Evolutionary conservation across 2,888 invertebrate genomes (phyloP).

Genomic region (Cyclophora punctaria): DNA sequence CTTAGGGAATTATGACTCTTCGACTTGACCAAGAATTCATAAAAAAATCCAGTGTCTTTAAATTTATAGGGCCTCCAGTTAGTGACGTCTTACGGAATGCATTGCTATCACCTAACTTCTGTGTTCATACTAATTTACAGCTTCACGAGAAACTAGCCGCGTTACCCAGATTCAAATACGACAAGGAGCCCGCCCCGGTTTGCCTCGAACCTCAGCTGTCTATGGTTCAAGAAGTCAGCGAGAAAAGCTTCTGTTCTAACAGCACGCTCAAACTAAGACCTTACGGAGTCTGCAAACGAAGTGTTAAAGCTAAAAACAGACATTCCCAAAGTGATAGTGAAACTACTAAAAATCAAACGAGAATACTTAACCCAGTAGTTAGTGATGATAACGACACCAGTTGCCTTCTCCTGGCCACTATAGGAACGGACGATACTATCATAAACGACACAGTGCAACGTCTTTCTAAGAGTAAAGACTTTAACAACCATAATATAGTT

Average conservation of each 20-base stretch:
- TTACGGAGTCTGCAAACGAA: constrained; percentile 29
- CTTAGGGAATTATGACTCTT: no score
- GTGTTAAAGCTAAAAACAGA: constrained; percentile 5
- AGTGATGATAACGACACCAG: constrained; percentile 30
- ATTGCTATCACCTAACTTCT: no score
- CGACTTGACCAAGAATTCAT: no score
- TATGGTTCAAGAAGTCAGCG: constrained; percentile 41
- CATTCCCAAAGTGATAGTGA: constrained; percentile 32
- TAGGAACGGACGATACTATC: constrained; percentile 41
- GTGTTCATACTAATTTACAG: constrained; percentile 30
- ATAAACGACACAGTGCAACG: constrained; percentile 44
- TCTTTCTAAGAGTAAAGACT: constrained; percentile 34
- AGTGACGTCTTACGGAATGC: no score
- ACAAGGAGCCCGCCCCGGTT: constrained; percentile 36
- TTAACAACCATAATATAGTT: constrained; percentile 34
- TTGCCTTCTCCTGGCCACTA: constrained; percentile 38
- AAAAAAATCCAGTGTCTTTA: no score
- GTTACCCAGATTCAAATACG: constrained; percentile 34
- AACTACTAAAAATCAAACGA: constrained; percentile 6
- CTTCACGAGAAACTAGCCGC: constrained; percentile 46
- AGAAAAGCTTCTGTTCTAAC: constrained; percentile 20
- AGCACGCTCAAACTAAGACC: constrained; percentile 25
- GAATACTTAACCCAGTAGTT: constrained; percentile 22
- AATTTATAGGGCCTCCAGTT: no score
- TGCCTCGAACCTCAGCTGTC: constrained; percentile 42